Conservation (phyloP, 2,888 invertebrate species). For the Hylaea fasciaria region DNA sequence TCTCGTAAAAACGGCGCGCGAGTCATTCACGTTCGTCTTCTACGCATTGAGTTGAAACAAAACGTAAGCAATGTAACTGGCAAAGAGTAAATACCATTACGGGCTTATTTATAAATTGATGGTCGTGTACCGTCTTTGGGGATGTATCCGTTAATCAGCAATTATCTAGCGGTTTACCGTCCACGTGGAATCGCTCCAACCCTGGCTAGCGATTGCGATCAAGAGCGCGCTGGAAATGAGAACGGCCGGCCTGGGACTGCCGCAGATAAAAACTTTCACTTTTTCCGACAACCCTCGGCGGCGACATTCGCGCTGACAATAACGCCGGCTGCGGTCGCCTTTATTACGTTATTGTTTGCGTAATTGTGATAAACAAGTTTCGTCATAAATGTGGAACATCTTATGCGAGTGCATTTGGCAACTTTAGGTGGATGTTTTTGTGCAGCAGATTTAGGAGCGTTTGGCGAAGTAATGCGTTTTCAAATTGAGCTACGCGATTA, state of each 20-base stretch:
- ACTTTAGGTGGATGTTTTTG: not conserved
- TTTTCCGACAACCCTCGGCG: slow-evolving; percentile 75
- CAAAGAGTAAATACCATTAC: no score
- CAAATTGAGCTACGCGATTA: no score
- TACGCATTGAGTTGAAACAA: no score
- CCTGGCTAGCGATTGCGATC: slow-evolving; percentile 72
- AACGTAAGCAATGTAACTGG: no score
- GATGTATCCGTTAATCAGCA: slow-evolving; percentile 55
- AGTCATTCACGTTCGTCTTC: no score
- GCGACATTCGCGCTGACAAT: slow-evolving; percentile 72
- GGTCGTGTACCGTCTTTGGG: not conserved
- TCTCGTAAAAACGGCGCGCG: no score
- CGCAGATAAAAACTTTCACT: slow-evolving; percentile 82
- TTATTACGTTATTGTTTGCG: slow-evolving; percentile 74
- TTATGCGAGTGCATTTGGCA: slow-evolving; percentile 28
- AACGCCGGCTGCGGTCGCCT: slow-evolving; percentile 69
- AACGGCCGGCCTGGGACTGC: slow-evolving; percentile 74
- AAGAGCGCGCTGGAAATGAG: slow-evolving; percentile 76
- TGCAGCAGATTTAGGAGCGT: not conserved
- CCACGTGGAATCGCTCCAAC: slow-evolving; percentile 52
- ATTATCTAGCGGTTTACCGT: slow-evolving; percentile 56
- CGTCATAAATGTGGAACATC: slow-evolving; percentile 51
- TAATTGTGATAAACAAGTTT: slow-evolving; percentile 72
- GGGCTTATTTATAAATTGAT: not conserved
- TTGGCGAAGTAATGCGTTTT: no score